phyloP scores from a whole-genome alignment of 2,888 invertebrate species.

The Ophraella communa region DNA sequence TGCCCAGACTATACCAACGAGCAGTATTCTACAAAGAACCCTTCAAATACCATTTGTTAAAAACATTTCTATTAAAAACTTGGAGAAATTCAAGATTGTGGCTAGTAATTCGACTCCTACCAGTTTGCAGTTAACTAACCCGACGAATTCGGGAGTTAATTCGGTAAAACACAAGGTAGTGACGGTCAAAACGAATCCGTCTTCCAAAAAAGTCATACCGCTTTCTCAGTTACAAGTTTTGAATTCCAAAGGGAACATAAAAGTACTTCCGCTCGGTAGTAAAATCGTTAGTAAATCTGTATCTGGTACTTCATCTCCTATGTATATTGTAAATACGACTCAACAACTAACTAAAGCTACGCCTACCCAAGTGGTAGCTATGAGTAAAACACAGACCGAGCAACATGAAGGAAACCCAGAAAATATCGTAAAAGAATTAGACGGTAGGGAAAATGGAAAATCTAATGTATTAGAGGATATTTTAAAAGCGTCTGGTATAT shows the following conservation, averaged over 20 bases:
- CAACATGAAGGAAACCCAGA: conserved; percentile 8
- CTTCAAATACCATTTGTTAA: conserved; percentile 56
- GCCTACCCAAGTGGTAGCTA: conserved; percentile 18
- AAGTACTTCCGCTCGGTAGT: conserved; percentile 55
- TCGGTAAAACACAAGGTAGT: conserved; percentile 55
- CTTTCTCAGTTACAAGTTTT: conserved; percentile 57
- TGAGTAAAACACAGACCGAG: conserved; percentile 23
- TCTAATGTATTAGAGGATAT: conserved; percentile 41
- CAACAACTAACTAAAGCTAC: conserved; percentile 30
- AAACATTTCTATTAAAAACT: conserved; percentile 57
- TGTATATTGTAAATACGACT: conserved; percentile 51
- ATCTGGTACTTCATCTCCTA: conserved; percentile 46
- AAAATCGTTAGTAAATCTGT: conserved; percentile 54
- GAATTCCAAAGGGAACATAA: conserved; percentile 57
- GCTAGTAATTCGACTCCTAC: conserved; percentile 44
- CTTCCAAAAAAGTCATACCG: conserved; percentile 55
- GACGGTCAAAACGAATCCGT: conserved; percentile 53
- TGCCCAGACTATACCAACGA: conserved; percentile 54
- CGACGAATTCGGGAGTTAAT: conserved; percentile 39
- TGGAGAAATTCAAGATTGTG: conserved; percentile 59
- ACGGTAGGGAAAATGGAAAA: conserved; percentile 41
- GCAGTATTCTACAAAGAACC: conserved; percentile 57
- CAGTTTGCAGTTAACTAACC: conserved; percentile 37
- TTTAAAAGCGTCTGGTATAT: conserved; percentile 39
- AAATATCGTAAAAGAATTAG: conserved; percentile 3